phyloP scores from a whole-genome alignment of 2,888 invertebrate genomes.

The Parnassius glacialis region DNA sequence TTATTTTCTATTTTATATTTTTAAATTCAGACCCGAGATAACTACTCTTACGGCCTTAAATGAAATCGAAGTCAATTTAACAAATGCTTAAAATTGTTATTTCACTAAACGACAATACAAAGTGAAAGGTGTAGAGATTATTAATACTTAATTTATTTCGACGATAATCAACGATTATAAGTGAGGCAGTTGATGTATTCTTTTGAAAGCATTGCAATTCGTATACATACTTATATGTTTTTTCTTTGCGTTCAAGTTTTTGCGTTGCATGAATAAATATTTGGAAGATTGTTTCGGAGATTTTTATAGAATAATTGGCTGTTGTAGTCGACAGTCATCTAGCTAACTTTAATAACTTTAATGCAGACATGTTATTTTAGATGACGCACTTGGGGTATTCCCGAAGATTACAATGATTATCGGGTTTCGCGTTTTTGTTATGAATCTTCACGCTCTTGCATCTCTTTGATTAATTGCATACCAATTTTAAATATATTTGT shows the following conservation, averaged over 20 bases:
- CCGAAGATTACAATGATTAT: slow-evolving; percentile 18
- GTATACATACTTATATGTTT: slow-evolving; percentile 1
- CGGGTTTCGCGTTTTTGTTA: background rate
- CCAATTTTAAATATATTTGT: background rate
- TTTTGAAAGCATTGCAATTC: no score
- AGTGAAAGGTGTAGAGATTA: no score
- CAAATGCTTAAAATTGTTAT: no score
- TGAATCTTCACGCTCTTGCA: background rate
- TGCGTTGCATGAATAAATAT: slow-evolving; percentile 1
- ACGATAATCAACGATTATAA: no score
- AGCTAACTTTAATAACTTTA: background rate
- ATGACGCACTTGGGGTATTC: slow-evolving; percentile 16
- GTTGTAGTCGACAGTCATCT: slow-evolving; percentile 12
- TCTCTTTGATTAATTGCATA: background rate
- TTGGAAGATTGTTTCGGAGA: slow-evolving; percentile 22
- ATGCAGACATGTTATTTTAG: slow-evolving; percentile 4
- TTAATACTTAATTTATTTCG: no score
- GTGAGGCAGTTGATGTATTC: no score
- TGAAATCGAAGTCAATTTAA: no score
- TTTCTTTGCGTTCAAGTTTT: slow-evolving; percentile 7
- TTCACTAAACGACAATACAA: no score
- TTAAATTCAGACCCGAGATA: no score
- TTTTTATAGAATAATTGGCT: background rate
- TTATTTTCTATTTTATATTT: no score
- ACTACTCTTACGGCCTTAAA: no score